Base-by-base conservation (phyloP, 2,797 vertebrate species). In the Sciaenops ocellatus region DNA sequence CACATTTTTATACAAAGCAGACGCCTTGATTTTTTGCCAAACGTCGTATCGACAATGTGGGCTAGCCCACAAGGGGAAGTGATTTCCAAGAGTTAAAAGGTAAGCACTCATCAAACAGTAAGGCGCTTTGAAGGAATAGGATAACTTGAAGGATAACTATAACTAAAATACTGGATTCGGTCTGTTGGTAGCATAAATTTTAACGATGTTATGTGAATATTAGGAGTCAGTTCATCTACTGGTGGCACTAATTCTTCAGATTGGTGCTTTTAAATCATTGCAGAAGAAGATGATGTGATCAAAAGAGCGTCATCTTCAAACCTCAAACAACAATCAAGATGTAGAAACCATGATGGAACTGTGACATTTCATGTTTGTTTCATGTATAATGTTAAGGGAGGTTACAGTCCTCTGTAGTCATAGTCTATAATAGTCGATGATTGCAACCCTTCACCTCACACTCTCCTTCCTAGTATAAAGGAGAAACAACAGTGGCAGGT, bases 21-120 rank as follows among this genome's bases (percentile, higher is more conserved):
- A 64, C 60, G 41, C 70, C 74, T 85, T 80, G 77, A 82, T 84
- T 85, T 84, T 72, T 9, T 69, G 85, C 85, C 86, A 87, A 69
- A 66, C 64, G 74, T 78, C 59, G 67, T 67, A 76, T 68, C 1
- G n/a, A 64, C 59, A 57, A 73, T 78, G 73, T 62, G 64, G 71
- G 73, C 73, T 61, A 47, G 69, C 62, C 74, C 84, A 62, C 74
- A 17, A 8, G 69, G 68, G 79, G 55, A 52, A 44, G 56, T 28
- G 22, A 56, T 72, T 78, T 85, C 64, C 28, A 52, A 13, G 68
- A 78, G 62, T 70, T 61, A 55, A 62, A 67, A 83, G 26, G 56
- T 20, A 63, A 63, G 56, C 47, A 12, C 47, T 73, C 70, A 46
- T 83, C 74, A 78, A 75, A 83, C 55, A 83, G 57, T 54, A 42